Conservation (phyloP, 2,888 invertebrate genomes). For the Drosophila infuscata region DNA sequence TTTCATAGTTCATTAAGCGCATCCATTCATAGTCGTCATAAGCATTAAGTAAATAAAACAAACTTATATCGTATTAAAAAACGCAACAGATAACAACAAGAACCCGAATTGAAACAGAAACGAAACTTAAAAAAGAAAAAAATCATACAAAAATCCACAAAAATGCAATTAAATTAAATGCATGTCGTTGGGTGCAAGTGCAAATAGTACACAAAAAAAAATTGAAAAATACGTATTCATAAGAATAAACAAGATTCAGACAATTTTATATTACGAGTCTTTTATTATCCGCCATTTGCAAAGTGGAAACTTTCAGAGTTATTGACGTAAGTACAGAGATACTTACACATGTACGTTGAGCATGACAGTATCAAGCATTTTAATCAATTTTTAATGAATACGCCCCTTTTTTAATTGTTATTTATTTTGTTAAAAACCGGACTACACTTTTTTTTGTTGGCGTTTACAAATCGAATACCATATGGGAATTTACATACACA, state of each 20-base stretch:
- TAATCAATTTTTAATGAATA: background rate
- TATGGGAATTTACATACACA: conserved; percentile 39
- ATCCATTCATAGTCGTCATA: conserved; percentile 78
- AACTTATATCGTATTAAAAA: conserved; percentile 50
- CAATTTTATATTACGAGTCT: conserved; percentile 56
- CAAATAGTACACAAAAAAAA: conserved; percentile 51
- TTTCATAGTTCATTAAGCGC: conserved; percentile 80
- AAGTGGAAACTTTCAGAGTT: background rate
- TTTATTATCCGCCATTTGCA: conserved; percentile 29
- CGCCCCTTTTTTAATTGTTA: background rate
- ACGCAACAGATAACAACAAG: conserved; percentile 40
- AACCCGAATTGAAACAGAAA: conserved; percentile 60
- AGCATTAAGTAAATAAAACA: conserved; percentile 72
- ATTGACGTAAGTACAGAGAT: conserved; percentile 7
- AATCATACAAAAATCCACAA: conserved; percentile 32
- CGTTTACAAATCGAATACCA: conserved; percentile 21
- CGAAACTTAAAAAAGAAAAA: conserved; percentile 36
- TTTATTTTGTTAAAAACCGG: conserved; percentile 26
- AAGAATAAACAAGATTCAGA: conserved; percentile 66
- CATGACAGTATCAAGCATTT: background rate
- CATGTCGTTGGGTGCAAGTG: conserved; percentile 55
- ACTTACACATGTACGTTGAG: background rate
- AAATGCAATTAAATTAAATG: conserved; percentile 59
- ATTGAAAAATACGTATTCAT: conserved; percentile 61
- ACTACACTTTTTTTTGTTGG: conserved; percentile 24